Conservation (phyloP, 2,113 vertebrate species). For the Larimichthys crocea region DNA sequence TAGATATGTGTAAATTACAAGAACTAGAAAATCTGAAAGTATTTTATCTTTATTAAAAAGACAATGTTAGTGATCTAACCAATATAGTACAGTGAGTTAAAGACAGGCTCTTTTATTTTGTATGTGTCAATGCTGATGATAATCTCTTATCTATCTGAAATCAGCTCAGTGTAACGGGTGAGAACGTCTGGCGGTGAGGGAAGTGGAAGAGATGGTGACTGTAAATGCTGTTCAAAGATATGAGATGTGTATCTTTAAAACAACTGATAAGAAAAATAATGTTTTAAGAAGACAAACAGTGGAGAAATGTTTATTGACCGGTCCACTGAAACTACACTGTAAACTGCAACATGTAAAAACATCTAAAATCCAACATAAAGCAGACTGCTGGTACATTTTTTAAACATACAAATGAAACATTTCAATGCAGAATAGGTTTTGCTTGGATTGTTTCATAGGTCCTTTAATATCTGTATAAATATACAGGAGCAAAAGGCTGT, state of each 20-base stretch:
- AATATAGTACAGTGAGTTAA: not conserved
- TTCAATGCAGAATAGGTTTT: conserved; percentile 11
- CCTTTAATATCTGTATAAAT: conserved; percentile 69
- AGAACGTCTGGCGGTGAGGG: too few relatives aligned
- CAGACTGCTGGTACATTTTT: conserved; percentile 3
- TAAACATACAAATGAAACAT: conserved; percentile 17
- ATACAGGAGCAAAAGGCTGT: conserved; percentile 67
- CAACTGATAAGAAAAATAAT: not conserved
- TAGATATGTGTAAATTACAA: not conserved
- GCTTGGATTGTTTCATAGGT: conserved; percentile 14
- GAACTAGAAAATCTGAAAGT: not conserved
- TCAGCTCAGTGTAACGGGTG: too few relatives aligned
- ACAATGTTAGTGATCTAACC: not conserved
- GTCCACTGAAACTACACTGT: not conserved
- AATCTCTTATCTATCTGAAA: too few relatives aligned
- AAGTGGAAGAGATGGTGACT: not conserved
- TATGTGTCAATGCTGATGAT: too few relatives aligned
- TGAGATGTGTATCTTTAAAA: not conserved
- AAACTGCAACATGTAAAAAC: conserved; percentile 10
- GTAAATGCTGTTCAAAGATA: not conserved
- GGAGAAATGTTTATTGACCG: conserved; percentile 43
- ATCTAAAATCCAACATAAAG: not conserved
- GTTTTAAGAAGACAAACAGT: conserved; percentile 4
- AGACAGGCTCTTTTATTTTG: not conserved
- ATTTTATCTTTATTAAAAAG: not conserved